phyloP scores from a whole-genome alignment of 1,140 invertebrate genomes.

The Drosophila ohnishii region DNA sequence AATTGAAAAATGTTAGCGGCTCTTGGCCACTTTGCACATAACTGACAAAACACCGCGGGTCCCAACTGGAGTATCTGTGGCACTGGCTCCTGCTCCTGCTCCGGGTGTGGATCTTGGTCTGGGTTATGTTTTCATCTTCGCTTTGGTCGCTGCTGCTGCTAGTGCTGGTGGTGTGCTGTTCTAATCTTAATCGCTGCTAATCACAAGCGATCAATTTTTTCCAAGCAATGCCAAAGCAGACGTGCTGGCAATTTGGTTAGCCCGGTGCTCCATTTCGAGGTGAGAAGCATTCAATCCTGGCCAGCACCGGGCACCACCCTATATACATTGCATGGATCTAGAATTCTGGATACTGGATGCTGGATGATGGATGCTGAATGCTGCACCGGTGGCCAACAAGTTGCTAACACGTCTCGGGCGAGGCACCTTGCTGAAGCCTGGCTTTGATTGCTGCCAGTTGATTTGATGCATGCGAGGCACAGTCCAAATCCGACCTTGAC shows the following conservation, averaged over 20 bases:
- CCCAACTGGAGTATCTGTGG: conserved; percentile 45
- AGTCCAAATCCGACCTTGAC: conserved; percentile 60
- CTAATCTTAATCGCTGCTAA: conserved; percentile 80
- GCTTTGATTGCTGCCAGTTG: conserved; percentile 60
- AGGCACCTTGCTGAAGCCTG: conserved; percentile 69
- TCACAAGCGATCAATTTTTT: conserved; percentile 76
- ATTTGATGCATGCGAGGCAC: conserved; percentile 76
- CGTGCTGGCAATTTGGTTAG: conserved; percentile 68
- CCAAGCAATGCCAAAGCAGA: conserved; percentile 57
- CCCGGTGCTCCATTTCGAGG: conserved; percentile 67
- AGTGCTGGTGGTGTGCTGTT: conserved; percentile 45
- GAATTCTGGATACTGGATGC: conserved; percentile 4
- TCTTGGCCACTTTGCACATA: conserved; percentile 77
- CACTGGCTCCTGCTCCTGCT: conserved; percentile 19
- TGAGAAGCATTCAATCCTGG: conserved; percentile 75
- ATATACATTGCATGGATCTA: conserved; percentile 41
- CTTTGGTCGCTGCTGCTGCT: conserved; percentile 13
- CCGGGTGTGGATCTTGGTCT: conserved; percentile 24
- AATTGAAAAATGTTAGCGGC: conserved; percentile 81
- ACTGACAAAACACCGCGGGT: conserved; percentile 80
- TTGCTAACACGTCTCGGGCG: conserved; percentile 73
- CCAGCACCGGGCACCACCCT: conserved; percentile 26
- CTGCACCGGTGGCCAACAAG: conserved; percentile 48
- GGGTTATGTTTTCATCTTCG: conserved; percentile 50
- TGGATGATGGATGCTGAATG: conserved; percentile 4